These are phyloP conservation scores for Scomber scombrus DNA, from an alignment of 2,113 vertebrate species.

Conservation along the genomic window DNA sequence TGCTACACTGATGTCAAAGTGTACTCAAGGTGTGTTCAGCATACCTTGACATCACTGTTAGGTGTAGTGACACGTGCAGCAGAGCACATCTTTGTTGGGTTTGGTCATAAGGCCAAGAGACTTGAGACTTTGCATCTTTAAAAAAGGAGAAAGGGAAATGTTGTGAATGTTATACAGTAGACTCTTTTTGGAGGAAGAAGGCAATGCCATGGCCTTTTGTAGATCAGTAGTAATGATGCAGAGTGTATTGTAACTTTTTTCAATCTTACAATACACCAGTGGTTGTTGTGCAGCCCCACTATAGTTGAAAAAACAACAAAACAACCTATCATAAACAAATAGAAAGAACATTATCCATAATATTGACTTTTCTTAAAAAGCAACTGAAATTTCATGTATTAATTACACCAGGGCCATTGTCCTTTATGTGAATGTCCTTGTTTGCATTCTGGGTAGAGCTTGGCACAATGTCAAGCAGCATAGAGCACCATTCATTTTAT, in stretches of 20 bases:
- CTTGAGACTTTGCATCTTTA: no score
- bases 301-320: neutral
- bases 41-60: no score
- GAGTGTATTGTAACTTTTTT: conserved; percentile 2
- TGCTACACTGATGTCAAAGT: neutral
- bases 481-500: no score
- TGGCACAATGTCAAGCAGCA: no score
- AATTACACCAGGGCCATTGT: conserved; percentile 6
- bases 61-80: no score
- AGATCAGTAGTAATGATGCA: neutral
- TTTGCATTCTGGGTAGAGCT: conserved; percentile 39
- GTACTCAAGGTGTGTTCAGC: no score
- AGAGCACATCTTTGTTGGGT: no score
- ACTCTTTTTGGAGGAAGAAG: no score
- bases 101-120: no score
- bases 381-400: neutral
- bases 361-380: conserved; percentile 28
- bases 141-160: no score
- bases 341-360: conserved; percentile 7
- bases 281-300: neutral
- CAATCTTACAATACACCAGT: neutral
- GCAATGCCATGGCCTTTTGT: no score
- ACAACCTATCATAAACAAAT: neutral
- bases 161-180: no score
- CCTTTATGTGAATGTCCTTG: neutral